Conservation (phyloP, 2,888 invertebrate genomes). For the Chloroclysta siterata region DNA sequence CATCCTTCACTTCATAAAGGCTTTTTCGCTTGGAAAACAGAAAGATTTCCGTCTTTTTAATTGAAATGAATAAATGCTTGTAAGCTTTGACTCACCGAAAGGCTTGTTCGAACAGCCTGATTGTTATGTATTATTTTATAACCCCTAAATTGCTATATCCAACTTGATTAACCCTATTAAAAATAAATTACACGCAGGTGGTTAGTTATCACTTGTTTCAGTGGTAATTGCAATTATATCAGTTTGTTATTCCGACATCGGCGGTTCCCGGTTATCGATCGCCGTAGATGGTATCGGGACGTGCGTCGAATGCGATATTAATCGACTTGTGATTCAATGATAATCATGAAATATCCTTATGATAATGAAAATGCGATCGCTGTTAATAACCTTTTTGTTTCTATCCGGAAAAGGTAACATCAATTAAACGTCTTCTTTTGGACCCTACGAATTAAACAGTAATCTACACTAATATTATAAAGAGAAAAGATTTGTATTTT, state of each 20-base stretch:
- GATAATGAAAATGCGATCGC: conserved; percentile 8
- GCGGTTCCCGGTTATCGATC: conserved; percentile 19
- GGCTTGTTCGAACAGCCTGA: conserved; percentile 1
- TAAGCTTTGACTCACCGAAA: too few relatives aligned
- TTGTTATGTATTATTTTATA: conserved; percentile 15
- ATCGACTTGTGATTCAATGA: conserved; percentile 13
- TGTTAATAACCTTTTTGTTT: background rate
- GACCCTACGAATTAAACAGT: too few relatives aligned
- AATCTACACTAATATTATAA: too few relatives aligned
- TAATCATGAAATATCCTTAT: conserved; percentile 5
- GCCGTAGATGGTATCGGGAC: conserved; percentile 26
- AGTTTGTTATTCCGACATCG: conserved; percentile 27
- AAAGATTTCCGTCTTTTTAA: too few relatives aligned
- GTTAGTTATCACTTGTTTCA: conserved; percentile 23
- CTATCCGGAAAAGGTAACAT: background rate
- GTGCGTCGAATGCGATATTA: conserved; percentile 22
- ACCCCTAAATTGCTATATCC: conserved; percentile 1
- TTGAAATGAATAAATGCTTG: too few relatives aligned
- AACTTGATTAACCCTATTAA: conserved; percentile 21
- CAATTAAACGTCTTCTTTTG: too few relatives aligned
- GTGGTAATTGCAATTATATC: conserved; percentile 28
- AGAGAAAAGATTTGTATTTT: too few relatives aligned
- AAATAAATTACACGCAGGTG: conserved; percentile 30
- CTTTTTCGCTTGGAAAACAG: background rate
- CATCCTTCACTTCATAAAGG: too few relatives aligned